Percentiles rank a stretch among this genome's conserved stretches.
phyloP scores from a whole-genome alignment of 2,888 invertebrate genomes.

The Sesamia inferens region DNA sequence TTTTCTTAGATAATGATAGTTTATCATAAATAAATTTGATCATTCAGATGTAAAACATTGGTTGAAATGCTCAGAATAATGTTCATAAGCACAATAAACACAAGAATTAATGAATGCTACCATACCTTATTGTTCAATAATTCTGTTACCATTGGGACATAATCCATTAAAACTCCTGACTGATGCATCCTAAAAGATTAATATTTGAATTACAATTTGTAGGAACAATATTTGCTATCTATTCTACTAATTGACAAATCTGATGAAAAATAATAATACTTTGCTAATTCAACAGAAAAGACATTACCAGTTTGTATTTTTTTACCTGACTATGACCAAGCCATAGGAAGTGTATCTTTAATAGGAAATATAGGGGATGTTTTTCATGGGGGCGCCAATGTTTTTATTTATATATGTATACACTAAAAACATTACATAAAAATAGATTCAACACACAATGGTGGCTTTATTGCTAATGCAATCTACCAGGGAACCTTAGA shows the following conservation, averaged over 20 bases:
- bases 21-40: not conserved
- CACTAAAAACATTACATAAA: too few species aligned
- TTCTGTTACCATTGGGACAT: conserved; percentile 89
- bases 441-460: too few species aligned
- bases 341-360: not conserved
- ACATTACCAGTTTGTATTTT: not conserved
- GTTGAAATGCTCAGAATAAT: not conserved
- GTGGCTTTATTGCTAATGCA: too few species aligned
- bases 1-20: not conserved
- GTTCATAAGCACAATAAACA: not conserved
- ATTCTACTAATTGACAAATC: not conserved
- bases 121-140: conserved; percentile 87
- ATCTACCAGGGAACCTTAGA: too few species aligned
- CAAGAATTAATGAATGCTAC: not conserved
- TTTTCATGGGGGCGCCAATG: too few species aligned
- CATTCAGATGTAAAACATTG: not conserved
- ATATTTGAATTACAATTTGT: not conserved
- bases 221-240: not conserved
- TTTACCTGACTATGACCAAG: not conserved
- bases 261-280: not conserved
- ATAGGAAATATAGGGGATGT: not conserved
- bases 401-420: too few species aligned
- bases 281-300: conserved; percentile 1
- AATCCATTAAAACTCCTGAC: conserved; percentile 89
- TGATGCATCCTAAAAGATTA: conserved; percentile 84